phyloP scores from a whole-genome alignment of 1,140 invertebrate species.

The Pachypeltis micranthus region DNA sequence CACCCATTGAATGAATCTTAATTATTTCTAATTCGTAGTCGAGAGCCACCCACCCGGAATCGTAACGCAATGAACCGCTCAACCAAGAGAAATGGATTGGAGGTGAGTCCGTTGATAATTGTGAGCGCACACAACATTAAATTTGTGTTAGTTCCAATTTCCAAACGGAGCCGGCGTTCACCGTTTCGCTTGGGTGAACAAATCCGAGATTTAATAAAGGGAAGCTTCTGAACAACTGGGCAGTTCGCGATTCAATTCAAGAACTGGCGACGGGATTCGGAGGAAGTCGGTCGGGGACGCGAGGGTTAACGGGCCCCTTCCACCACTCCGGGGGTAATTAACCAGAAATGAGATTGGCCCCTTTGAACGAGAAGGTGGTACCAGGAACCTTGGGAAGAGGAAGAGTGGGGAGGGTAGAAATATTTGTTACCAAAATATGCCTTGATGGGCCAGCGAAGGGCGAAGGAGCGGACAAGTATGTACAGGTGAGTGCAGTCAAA shows the following conservation, averaged over 20 bases:
- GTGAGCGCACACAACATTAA: slow-evolving; percentile 4
- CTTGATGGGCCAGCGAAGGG: neutral
- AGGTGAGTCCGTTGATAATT: slow-evolving; percentile 2
- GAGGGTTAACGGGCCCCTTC: neutral
- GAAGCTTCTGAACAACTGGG: neutral
- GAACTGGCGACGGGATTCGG: neutral
- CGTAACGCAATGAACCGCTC: slow-evolving; percentile 4
- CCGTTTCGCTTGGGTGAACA: slow-evolving; percentile 1
- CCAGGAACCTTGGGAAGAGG: no score
- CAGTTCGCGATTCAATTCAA: slow-evolving; percentile 4
- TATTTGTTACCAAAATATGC: slow-evolving; percentile 4
- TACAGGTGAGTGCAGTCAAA: neutral
- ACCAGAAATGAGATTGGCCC: slow-evolving; percentile 7
- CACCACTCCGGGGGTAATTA: neutral
- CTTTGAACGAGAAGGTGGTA: no score
- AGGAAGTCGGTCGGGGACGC: neutral
- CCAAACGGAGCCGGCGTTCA: slow-evolving; percentile 4
- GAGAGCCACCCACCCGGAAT: slow-evolving; percentile 1
- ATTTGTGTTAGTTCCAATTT: slow-evolving; percentile 8
- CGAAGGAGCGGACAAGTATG: neutral
- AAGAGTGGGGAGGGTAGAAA: neutral
- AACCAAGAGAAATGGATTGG: slow-evolving; percentile 11
- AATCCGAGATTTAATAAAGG: slow-evolving; percentile 1
- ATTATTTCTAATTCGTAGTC: slow-evolving; percentile 23
- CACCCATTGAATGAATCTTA: slow-evolving; percentile 23